Conservation (phyloP, 1,140 invertebrate species). For the Leguminivora glycinivorella region DNA sequence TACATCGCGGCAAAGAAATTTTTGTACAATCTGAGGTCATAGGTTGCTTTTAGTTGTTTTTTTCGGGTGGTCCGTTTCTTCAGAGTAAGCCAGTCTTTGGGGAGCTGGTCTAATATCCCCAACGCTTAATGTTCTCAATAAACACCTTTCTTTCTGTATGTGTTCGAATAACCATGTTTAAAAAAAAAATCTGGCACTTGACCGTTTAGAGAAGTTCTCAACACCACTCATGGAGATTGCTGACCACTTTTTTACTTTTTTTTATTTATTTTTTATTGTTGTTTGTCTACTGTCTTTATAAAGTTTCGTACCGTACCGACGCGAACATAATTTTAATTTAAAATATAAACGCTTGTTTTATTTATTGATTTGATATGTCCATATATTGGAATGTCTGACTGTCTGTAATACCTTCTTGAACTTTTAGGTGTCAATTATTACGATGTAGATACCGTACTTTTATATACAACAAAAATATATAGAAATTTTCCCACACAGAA, state of each 20-base stretch:
- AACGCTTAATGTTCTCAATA: slow-evolving; percentile 38
- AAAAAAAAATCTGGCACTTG: slow-evolving; percentile 59
- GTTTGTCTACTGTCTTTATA: background rate
- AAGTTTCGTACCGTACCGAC: no score
- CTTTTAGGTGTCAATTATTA: no score
- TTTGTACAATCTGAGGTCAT: background rate
- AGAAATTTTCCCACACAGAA: no score
- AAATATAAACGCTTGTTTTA: no score
- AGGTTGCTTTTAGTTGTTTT: slow-evolving; percentile 13
- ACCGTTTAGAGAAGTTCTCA: slow-evolving; percentile 67
- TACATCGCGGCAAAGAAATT: background rate
- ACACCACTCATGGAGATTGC: slow-evolving; percentile 61
- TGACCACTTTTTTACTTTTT: slow-evolving; percentile 42
- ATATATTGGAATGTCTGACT: no score
- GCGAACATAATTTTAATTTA: no score
- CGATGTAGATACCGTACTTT: no score
- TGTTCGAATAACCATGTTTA: slow-evolving; percentile 49
- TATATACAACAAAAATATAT: no score
- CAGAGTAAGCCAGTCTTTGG: slow-evolving; percentile 52
- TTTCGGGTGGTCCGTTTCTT: slow-evolving; percentile 53
- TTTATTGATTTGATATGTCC: no score
- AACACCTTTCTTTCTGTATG: slow-evolving; percentile 51
- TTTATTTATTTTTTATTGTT: background rate
- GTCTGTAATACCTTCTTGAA: no score
- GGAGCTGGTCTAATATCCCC: slow-evolving; percentile 51